Evolutionary conservation across 1,140 invertebrate species (phyloP), one percentile per base, ranked within the genome.

Genomic region (Diabrotica undecimpunctata): DNA sequence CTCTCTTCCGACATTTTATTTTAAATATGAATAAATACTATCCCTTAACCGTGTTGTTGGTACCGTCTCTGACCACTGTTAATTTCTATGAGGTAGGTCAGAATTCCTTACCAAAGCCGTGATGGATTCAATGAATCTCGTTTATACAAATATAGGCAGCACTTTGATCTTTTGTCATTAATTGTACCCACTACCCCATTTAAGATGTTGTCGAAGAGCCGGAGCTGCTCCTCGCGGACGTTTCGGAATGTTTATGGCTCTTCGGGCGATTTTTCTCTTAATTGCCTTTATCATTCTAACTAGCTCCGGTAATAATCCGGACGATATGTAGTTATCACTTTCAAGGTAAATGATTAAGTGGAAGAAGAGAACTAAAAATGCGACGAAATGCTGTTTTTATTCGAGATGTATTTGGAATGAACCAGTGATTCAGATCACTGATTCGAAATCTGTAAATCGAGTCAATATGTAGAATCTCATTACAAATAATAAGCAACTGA

Each of bases 81-180:
- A 12, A 13, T 12, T 35, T 14, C 13, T 50, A 52, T 66, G 61
- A 66, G 65, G 55, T 66, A 66, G 61, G 65, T 66, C 65, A 51
- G 61, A 61, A 66, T 66, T 66, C 65, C 61, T 62, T 61, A 59
- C 65, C 65, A 66, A 66, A 66, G 60, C 61, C 39, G 61, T 63
- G 62, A 66, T 66, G 51, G 65, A 62, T 66, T 66, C 65, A 66
- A 58, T 66, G 65, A 66, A 66, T 66, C 61, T 60, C 61, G 53
- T 66, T 66, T 66, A 66, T 52, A 66, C 65, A 66, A 66, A 63
- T 66, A 63, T 66, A 62, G 61, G 12, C 51, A 41, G 14, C 38
- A 14, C 51, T 62, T 54, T 54, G 51, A 54, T 54, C 51, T 54
- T 62, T 62, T 54, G 38, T 62, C 61, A 62, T 62, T 62, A 62